Base-by-base conservation (phyloP, 2,888 invertebrate genomes). In the Cremastobaeus sp. region DNA sequence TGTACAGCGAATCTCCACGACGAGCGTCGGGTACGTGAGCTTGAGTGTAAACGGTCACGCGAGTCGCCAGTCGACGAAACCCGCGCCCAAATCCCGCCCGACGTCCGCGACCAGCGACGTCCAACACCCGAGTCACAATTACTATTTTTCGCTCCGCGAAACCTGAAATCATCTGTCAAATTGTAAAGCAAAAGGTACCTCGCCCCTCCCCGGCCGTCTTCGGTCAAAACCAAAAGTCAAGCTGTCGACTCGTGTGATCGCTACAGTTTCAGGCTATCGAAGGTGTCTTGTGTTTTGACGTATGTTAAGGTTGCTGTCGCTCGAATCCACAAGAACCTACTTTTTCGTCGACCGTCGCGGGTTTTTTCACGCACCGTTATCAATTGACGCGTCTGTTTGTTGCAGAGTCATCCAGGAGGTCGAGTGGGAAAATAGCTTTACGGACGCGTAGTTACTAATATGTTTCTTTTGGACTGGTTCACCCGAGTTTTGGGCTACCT, bases 401-500 rank as follows among this genome's bases (percentile, higher is more conserved):
- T 86, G 86, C 87, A 87, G 86, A 85, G 85, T 86, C 86, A 87
- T 84, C 80, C 74, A 48, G 74, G 65, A 79, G 77, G 78, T 78
- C 18, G 28, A 54, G 78, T 77, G 69, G 48, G 62, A 75, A 45
- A 78, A 76, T 77, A 66, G 66, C 30, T 60, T 57, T 18, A 57
- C 73, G 37, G 60, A 41, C 59, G 35, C 45, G 60, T 43, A 59
- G 17, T 47, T 34, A 70, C 50, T 52, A 88, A 86, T 87, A 96
- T 97, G 96, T 96, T 97, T 91, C 48, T 97, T 90, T 95, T 95
- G 94, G 96, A 96, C 89, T 97, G 96, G 96, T 94, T 97, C 88
- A 95, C 96, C 88, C 96, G 96, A 85, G 96, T 96, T 87, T 91
- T 97, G 87, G 96, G 96, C 88, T 96, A 95, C 90, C 92, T 97